These are phyloP conservation scores for Paelopatides confundens DNA, from an alignment of 53 echinoderm and acorn worm genomes.

Conservation along the genomic window DNA sequence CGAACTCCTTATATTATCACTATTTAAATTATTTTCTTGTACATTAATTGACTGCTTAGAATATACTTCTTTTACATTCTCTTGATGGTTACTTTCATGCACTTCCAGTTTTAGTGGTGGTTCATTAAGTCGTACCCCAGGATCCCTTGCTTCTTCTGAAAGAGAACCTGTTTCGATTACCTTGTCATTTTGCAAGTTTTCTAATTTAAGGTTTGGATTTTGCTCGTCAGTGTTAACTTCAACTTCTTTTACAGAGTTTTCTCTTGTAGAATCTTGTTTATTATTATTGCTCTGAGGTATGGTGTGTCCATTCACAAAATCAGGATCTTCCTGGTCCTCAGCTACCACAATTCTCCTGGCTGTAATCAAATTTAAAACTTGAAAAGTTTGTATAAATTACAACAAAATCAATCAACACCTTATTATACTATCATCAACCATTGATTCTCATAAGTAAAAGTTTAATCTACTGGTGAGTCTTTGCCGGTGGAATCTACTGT, in stretches of 20 bases:
- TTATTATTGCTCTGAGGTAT: not conserved
- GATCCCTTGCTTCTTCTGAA: not conserved
- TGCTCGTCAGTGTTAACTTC: not conserved
- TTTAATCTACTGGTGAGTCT: too few species aligned
- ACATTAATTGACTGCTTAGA: not conserved
- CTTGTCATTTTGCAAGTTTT: not conserved
- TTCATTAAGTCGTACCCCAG: not conserved
- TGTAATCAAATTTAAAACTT: not conserved
- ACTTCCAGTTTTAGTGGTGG: conserved; percentile 29
- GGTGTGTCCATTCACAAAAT: not conserved
- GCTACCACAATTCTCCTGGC: not conserved
- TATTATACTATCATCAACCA: too few species aligned
- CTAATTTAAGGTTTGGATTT: not conserved
- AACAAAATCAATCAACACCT: too few species aligned
- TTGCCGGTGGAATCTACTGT: too few species aligned
- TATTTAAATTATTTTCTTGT: not conserved
- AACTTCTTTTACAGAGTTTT: not conserved
- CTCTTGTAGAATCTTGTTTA: not conserved
- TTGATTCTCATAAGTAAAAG: too few species aligned
- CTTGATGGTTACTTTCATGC: not conserved
- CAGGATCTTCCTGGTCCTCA: not conserved
- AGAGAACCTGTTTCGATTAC: not conserved
- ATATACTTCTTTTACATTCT: not conserved
- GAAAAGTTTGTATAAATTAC: too few species aligned
- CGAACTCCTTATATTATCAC: not conserved